Conservation (phyloP, 2,797 vertebrate species). For the Halcyon badia region DNA sequence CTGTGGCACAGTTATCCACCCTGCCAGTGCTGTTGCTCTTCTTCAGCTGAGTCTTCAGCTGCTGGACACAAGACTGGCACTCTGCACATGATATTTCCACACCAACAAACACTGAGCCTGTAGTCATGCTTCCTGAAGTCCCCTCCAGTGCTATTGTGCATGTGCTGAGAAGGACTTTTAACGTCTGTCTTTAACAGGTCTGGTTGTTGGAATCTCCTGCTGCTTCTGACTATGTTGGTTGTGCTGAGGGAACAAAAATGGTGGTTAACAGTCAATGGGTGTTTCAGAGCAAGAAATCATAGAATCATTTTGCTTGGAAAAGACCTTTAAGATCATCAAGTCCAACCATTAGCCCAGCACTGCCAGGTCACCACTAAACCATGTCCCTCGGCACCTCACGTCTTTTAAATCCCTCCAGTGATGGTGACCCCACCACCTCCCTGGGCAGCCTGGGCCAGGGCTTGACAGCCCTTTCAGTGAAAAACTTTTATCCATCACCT, state of each 20-base stretch:
- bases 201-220: not conserved
- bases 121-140: not conserved
- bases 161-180: not conserved
- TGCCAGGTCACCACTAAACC: not conserved
- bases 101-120: not conserved
- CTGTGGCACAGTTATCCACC: not conserved
- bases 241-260: not conserved
- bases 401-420: not conserved
- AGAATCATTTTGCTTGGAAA: not conserved
- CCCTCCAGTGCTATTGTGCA: too few relatives aligned
- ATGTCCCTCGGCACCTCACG: not conserved
- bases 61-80: not conserved
- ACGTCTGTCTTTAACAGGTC: not conserved
- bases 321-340: not conserved
- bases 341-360: not conserved
- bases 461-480: not conserved
- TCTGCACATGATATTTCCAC: fast-evolving
- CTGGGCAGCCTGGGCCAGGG: not conserved
- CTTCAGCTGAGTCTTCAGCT: not conserved
- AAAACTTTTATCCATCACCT: not conserved
- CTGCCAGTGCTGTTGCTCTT: not conserved
- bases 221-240: not conserved
- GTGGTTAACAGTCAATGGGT: not conserved
- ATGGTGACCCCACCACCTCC: not conserved
- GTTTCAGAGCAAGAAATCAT: not conserved